Conservation (phyloP, 1,140 invertebrate genomes). For the Bombus sibiricus region DNA sequence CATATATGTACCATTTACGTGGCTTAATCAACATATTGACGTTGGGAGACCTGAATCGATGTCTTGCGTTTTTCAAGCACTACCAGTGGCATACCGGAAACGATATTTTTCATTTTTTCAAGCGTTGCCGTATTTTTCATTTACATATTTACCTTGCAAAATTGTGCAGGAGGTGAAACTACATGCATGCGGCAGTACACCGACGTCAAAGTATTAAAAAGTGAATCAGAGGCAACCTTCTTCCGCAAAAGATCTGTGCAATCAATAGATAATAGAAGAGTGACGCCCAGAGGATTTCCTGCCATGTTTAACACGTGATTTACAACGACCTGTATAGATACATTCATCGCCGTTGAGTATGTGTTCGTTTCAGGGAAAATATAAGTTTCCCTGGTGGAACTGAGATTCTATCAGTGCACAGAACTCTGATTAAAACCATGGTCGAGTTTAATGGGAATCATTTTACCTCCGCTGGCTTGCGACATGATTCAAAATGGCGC, state of each 20-base stretch:
- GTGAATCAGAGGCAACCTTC: not conserved
- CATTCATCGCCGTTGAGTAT: not conserved
- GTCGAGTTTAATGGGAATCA: not conserved
- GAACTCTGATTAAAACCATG: not conserved
- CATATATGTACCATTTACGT: too few species aligned
- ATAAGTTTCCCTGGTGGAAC: not conserved
- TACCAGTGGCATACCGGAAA: accelerated
- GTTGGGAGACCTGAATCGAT: too few species aligned
- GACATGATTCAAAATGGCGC: not conserved
- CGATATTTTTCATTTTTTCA: too few species aligned
- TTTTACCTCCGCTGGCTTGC: not conserved
- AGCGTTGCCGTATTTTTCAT: too few species aligned
- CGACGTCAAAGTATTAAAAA: not conserved
- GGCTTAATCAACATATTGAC: not conserved
- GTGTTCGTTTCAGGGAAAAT: not conserved
- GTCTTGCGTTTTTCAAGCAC: too few species aligned
- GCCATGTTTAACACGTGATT: not conserved
- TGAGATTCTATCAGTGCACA: slow-evolving; percentile 9
- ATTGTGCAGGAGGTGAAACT: too few species aligned
- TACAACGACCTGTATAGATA: not conserved
- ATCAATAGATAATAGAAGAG: slow-evolving; percentile 5
- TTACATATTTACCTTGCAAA: too few species aligned
- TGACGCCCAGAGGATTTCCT: slow-evolving; percentile 28
- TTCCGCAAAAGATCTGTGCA: too few species aligned
- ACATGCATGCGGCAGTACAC: too few species aligned